Percentiles rank a stretch among this genome's conserved stretches.
These are phyloP conservation scores for Xyliphius kryptos DNA, from an alignment of 2,113 vertebrate genomes.

Conservation along the genomic window DNA sequence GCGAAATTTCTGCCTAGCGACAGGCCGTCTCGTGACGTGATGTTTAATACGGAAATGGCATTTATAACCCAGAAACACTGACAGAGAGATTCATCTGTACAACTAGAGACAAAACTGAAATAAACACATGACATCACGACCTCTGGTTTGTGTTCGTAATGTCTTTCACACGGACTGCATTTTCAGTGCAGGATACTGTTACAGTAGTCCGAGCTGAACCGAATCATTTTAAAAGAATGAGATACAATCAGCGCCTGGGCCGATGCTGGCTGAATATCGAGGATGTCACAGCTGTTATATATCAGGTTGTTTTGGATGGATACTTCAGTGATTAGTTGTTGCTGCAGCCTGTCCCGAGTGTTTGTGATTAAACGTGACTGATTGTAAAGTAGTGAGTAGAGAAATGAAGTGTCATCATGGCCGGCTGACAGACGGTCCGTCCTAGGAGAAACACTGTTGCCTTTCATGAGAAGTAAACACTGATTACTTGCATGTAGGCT, in stretches of 20 bases:
- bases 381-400: no score
- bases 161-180: no score
- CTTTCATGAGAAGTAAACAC: constrained; percentile 1
- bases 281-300: not conserved
- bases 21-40: constrained; percentile 25
- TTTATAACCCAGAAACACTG: constrained; percentile 18
- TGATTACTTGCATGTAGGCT: not conserved
- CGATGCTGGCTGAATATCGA: constrained; percentile 1
- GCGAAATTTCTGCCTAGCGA: constrained; percentile 15
- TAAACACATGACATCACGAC: constrained; percentile 22
- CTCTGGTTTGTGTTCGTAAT: constrained; percentile 6
- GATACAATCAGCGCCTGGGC: not conserved
- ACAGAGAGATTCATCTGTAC: not conserved
- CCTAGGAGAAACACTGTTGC: constrained; percentile 9
- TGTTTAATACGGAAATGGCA: constrained; percentile 25
- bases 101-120: constrained; percentile 7
- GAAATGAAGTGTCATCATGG: constrained; percentile 15
- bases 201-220: constrained; percentile 3
- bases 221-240: not conserved
- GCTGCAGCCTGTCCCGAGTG: constrained; percentile 4
- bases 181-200: not conserved
- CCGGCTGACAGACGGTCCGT: not conserved
- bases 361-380: no score
- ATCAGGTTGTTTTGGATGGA: not conserved
- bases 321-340: not conserved